Conservation (phyloP, 2,797 vertebrate species). For the Catostomus latipinnis region DNA sequence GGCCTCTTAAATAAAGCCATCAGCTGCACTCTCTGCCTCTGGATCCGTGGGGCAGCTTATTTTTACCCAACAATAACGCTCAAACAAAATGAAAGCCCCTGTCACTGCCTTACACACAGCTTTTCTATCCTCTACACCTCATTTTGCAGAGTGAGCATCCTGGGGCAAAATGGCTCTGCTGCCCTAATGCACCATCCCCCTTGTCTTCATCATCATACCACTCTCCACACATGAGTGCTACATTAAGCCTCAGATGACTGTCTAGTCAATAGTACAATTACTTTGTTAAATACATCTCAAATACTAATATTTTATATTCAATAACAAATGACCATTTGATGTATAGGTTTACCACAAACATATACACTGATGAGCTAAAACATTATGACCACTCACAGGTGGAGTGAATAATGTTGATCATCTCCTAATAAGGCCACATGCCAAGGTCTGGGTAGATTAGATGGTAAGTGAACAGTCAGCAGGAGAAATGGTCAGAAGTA, state of each 20-base stretch:
- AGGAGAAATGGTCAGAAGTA: too few relatives aligned
- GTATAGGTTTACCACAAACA: too few relatives aligned
- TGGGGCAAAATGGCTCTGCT: background rate
- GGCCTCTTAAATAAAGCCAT: conserved; percentile 40
- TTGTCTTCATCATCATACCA: background rate
- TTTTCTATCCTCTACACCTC: background rate
- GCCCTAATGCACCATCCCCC: conserved; percentile 16
- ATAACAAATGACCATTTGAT: too few relatives aligned
- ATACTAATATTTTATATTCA: too few relatives aligned
- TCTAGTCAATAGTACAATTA: background rate
- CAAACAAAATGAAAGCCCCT: conserved; percentile 18
- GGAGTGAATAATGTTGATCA: too few relatives aligned
- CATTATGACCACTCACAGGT: too few relatives aligned
- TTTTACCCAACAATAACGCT: conserved; percentile 37
- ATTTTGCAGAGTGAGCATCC: background rate
- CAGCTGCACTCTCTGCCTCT: conserved; percentile 13
- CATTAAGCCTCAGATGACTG: conserved; percentile 6
- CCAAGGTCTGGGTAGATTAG: too few relatives aligned
- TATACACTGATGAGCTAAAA: too few relatives aligned
- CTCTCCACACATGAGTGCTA: conserved; percentile 1
- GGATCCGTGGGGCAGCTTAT: conserved; percentile 1
- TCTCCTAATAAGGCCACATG: too few relatives aligned
- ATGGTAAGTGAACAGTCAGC: too few relatives aligned
- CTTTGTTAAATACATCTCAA: background rate
- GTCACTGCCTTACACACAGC: background rate